Conservation (phyloP, 2,888 invertebrate genomes). For the Phymatocera aterrima region DNA sequence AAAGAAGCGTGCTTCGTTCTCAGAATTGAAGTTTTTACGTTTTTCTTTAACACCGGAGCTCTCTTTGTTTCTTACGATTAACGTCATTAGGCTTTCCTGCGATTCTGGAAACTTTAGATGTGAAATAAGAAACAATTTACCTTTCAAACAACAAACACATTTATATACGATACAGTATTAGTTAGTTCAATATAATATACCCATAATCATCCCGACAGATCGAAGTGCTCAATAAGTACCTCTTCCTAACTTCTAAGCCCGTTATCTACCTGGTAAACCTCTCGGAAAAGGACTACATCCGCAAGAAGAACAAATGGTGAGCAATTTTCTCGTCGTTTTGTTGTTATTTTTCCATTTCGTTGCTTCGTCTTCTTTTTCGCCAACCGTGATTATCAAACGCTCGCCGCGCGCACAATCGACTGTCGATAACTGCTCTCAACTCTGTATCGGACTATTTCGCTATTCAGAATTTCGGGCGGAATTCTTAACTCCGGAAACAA, state of each 20-base stretch:
- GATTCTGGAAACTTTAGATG: not conserved
- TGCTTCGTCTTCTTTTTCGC: too few species aligned
- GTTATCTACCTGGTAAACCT: conserved; percentile 98
- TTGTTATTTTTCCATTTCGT: too few species aligned
- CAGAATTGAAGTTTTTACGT: not conserved
- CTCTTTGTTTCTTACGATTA: not conserved
- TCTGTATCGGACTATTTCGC: not conserved
- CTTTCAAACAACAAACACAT: not conserved
- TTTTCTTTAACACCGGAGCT: not conserved
- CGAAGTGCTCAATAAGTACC: conserved; percentile 95
- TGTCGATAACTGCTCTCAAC: not conserved
- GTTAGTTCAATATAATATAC: not conserved
- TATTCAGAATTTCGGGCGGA: not conserved
- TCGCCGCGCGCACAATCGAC: too few species aligned
- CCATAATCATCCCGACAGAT: conserved; percentile 81
- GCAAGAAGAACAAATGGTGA: conserved; percentile 99
- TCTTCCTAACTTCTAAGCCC: conserved; percentile 98
- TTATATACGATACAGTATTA: not conserved
- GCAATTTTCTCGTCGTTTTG: too few species aligned
- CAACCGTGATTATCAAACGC: too few species aligned
- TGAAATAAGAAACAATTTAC: not conserved
- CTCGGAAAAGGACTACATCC: conserved; percentile 97
- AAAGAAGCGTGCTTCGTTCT: not conserved
- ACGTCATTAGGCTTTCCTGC: not conserved
- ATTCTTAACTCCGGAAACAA: not conserved